Evolutionary conservation across 1,140 invertebrate species (phyloP).

Genomic region (Branchinecta lynchi): DNA sequence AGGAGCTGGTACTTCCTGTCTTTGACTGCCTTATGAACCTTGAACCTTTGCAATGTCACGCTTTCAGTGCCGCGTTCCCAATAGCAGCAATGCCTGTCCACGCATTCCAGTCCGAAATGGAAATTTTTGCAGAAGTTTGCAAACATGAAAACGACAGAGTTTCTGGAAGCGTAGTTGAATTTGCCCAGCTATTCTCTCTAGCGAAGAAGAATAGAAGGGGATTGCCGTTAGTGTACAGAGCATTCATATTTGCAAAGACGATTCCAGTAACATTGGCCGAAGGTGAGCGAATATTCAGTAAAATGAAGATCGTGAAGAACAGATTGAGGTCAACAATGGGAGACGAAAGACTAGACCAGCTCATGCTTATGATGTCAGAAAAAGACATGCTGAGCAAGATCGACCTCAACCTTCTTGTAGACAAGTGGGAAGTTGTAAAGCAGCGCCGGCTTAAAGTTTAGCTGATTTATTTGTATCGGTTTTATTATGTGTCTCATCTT

Average conservation of each 20-base stretch:
- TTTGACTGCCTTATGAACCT: background rate
- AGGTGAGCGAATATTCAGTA: no score
- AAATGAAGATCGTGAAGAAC: slow-evolving; percentile 4
- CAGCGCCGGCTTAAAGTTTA: no score
- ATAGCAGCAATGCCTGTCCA: background rate
- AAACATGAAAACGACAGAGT: background rate
- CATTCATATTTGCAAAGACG: background rate
- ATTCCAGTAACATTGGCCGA: no score
- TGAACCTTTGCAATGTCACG: background rate
- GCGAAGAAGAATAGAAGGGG: background rate
- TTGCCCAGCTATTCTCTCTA: background rate
- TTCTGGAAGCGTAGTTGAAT: background rate
- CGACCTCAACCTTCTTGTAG: slow-evolving; percentile 3
- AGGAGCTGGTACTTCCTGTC: background rate
- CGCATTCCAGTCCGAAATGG: background rate
- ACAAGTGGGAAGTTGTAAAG: slow-evolving; percentile 4
- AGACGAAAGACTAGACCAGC: slow-evolving; percentile 11
- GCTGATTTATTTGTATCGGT: no score
- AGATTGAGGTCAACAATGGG: slow-evolving; percentile 7
- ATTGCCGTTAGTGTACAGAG: slow-evolving; percentile 6
- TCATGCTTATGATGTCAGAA: slow-evolving; percentile 1
- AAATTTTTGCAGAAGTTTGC: background rate
- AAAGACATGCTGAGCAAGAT: slow-evolving; percentile 10
- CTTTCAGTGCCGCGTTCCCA: background rate
- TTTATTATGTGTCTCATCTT: no score